Evolutionary conservation across 2,113 vertebrate species (phyloP), one percentile per base, ranked within the genome.

Genomic region (Petrocephalus zakoni): DNA sequence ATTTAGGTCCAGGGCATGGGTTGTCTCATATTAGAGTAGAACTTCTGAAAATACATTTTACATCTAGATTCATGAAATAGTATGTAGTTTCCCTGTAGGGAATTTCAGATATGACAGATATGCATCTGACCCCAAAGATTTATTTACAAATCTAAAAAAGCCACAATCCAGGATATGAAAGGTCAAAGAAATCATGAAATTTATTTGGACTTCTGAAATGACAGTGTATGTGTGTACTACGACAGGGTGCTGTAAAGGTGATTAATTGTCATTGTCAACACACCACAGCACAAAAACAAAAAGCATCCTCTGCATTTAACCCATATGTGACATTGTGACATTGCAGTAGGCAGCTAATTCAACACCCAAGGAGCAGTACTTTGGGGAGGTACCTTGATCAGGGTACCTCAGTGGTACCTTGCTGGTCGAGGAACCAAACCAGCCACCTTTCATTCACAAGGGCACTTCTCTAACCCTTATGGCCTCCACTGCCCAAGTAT

Each of bases 151-250:
- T 56, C 47, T 22, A n/a, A 42, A n/a, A 5, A 55, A 75, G 64
- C 51, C 19, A 19, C 68, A 53, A 1, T 78, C 87, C 87, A 78
- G 25, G 22, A 88, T 81, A 52, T 22, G 11, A 88, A 78, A 88
- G 49, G 25, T 37, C 29, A 51, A n/a, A 88, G 13, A 75, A 88
- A n/a, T 87, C 72, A 87, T 87, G 1, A 78, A 34, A 75, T 52
- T 34, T 53, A 8, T 55, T 86, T 75, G 89, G 34, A 81, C 61
- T 19, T 53, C 22, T 90, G 78, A 64, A 75, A 85, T 87, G 34
- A 22, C 10, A 29, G 55, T 55, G 58, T 72, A 10, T 68, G 58
- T 72, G 21, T n/a, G n/a, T n/a, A n/a, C n/a, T n/a, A n/a, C n/a
- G n/a, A n/a, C n/a, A n/a, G n/a, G n/a, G n/a, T n/a, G n/a, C n/a